A percentile compares a stretch with the other conserved stretches of the same genome.
phyloP scores from a whole-genome alignment of 2,797 vertebrate genomes.

The Intellagama lesueurii region DNA sequence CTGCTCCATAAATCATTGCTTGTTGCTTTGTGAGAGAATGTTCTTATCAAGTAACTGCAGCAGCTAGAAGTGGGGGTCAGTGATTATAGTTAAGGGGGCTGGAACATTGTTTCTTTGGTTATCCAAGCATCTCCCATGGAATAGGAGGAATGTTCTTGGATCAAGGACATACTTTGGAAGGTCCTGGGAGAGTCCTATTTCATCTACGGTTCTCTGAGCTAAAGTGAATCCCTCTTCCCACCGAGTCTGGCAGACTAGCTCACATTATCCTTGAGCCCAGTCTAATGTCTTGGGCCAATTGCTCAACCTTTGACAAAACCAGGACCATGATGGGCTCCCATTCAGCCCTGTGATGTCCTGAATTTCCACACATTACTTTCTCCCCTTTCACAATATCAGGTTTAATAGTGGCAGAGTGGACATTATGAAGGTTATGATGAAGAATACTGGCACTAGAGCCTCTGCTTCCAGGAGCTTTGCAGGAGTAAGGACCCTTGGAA shows the following conservation, averaged over 20 bases:
- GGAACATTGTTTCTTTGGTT: neutral
- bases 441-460: neutral
- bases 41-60: neutral
- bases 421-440: neutral
- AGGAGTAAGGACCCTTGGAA: neutral
- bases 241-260: neutral
- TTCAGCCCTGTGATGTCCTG: neutral
- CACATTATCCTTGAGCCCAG: neutral
- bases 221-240: neutral
- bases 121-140: neutral
- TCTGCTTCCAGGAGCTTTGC: neutral
- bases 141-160: neutral
- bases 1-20: neutral
- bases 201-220: neutral
- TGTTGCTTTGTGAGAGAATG: neutral
- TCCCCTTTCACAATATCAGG: too few relatives aligned
- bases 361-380: too few relatives aligned
- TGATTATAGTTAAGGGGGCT: neutral
- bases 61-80: neutral
- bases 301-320: neutral
- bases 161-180: too few relatives aligned
- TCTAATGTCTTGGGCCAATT: neutral
- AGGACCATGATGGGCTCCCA: neutral
- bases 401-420: too few relatives aligned
- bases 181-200: neutral